Percentiles rank a stretch among this genome's conserved stretches.
Conservation (phyloP, 2,888 invertebrate genomes). For the Vandiemenella viatica region DNA sequence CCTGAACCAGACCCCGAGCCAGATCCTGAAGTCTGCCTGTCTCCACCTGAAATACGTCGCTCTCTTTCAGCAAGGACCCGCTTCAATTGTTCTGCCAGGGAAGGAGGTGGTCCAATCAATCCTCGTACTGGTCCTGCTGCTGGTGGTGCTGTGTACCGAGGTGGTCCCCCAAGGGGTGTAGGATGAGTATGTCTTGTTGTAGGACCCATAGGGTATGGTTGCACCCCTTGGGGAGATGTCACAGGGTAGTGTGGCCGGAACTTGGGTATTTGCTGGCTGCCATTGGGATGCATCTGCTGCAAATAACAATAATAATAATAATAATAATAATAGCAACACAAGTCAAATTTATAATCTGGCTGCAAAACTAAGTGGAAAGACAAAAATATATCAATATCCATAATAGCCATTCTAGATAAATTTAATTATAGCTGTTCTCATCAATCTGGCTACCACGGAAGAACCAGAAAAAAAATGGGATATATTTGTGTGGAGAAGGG, state of each 20-base stretch:
- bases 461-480: no score
- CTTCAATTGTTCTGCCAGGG: constrained; percentile 72
- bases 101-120: constrained; percentile 53
- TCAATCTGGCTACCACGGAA: no score
- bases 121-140: constrained; percentile 19
- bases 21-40: constrained; percentile 22
- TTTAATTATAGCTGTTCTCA: no score
- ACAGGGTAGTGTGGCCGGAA: constrained; percentile 5
- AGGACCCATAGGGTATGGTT: neutral
- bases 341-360: neutral
- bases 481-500: no score
- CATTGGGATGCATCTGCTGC: neutral
- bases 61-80: constrained; percentile 75
- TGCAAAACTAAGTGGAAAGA: neutral
- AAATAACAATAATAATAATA: neutral
- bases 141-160: neutral
- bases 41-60: constrained; percentile 39
- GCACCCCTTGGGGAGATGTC: no score
- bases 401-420: no score
- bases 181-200: neutral
- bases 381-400: no score
- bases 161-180: no score
- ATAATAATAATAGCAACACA: neutral
- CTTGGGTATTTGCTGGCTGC: constrained; percentile 1
- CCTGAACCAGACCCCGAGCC: no score